phyloP scores from a whole-genome alignment of 2,888 invertebrate genomes.

The Aspidapion aeneum region DNA sequence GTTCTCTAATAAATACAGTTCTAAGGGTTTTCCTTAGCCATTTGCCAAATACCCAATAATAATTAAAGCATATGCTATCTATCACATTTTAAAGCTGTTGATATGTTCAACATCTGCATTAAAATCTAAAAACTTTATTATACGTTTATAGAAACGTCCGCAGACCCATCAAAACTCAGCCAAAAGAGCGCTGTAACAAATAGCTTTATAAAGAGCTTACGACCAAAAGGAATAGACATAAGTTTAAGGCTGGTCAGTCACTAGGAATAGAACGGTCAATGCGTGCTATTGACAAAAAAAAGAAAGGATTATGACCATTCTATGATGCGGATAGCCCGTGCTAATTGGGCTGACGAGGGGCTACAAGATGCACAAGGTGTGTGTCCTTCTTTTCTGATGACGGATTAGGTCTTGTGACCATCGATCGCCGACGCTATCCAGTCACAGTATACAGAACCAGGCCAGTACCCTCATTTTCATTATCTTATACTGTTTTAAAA shows the following conservation, averaged over 20 bases:
- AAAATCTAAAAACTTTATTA: neutral
- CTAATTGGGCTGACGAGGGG: constrained; percentile 46
- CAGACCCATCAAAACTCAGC: neutral
- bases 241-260: neutral
- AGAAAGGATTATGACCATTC: constrained; percentile 27
- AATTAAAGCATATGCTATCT: neutral
- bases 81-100: neutral
- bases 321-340: constrained; percentile 40
- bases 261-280: neutral
- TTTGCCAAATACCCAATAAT: too few species aligned
- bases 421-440: neutral
- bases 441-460: too few species aligned
- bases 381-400: constrained; percentile 36
- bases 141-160: neutral
- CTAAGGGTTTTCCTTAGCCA: too few species aligned
- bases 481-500: too few species aligned
- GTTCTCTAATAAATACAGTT: too few species aligned
- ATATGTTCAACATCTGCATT: neutral
- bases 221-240: neutral
- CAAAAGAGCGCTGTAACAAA: constrained; percentile 36
- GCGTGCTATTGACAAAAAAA: constrained; percentile 11
- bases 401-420: constrained; percentile 29
- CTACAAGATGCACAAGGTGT: constrained; percentile 44
- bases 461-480: too few species aligned
- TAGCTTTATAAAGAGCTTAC: constrained; percentile 41